Conservation (phyloP, 2,888 invertebrate genomes). For the Protonemura montana region DNA sequence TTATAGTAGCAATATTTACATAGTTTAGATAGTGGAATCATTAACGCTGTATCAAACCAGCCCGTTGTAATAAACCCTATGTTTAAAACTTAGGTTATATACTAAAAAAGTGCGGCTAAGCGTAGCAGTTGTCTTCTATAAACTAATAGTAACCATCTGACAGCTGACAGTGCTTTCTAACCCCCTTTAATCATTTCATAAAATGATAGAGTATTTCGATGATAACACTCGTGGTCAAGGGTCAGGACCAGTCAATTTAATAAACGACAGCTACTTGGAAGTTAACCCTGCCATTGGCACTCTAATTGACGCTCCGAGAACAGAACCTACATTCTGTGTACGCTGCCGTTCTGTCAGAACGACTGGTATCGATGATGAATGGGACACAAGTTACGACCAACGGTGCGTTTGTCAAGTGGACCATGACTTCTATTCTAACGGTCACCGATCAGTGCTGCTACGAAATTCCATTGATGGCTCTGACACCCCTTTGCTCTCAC, state of each 20-base stretch:
- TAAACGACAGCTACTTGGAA: slow-evolving; percentile 43
- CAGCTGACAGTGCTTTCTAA: neutral
- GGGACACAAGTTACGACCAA: slow-evolving; percentile 34
- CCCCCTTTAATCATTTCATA: neutral
- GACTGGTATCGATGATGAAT: slow-evolving; percentile 2
- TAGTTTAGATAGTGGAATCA: neutral
- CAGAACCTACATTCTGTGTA: slow-evolving; percentile 47
- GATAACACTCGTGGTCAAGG: slow-evolving; percentile 41
- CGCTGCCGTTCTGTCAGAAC: slow-evolving; percentile 46
- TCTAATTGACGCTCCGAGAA: neutral
- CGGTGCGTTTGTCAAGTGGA: neutral
- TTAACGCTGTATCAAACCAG: neutral
- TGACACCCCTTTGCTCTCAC: slow-evolving; percentile 46
- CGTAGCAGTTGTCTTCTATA: neutral
- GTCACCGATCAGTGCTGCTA: neutral
- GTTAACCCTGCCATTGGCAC: slow-evolving; percentile 30
- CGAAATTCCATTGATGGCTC: slow-evolving; percentile 44
- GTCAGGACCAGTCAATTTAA: slow-evolving; percentile 42
- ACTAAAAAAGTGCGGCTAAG: neutral
- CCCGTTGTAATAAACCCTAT: neutral
- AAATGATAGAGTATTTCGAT: slow-evolving; percentile 40
- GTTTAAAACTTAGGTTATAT: neutral
- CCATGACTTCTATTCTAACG: neutral
- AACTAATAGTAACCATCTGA: neutral
- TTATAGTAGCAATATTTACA: neutral